Evolutionary conservation across 2,113 vertebrate genomes (phyloP).

Genomic region (Aphelocoma coerulescens): DNA sequence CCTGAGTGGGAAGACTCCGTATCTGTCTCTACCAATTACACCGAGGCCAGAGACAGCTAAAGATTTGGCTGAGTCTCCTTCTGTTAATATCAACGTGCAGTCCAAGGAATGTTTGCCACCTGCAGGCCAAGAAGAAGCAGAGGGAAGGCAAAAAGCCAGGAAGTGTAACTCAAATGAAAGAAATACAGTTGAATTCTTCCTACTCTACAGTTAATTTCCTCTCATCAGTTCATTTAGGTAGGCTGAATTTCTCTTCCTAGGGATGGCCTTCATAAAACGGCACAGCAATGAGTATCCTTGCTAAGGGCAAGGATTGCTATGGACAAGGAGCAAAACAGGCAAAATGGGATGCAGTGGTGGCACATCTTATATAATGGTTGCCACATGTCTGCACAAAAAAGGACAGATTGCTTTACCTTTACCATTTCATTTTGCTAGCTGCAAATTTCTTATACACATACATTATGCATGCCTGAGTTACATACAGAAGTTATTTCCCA

Average conservation of each 20-base stretch:
- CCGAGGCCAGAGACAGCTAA: slow-evolving; percentile 95
- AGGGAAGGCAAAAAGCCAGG: not conserved
- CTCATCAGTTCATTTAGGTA: not conserved
- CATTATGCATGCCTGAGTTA: not conserved
- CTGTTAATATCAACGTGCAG: slow-evolving; percentile 95
- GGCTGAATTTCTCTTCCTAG: not conserved
- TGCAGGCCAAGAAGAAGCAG: slow-evolving; percentile 46
- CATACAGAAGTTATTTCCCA: not conserved
- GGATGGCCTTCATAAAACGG: not conserved
- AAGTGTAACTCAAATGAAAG: not conserved
- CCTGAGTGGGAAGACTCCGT: slow-evolving; percentile 94
- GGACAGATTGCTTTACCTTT: not conserved
- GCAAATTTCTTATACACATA: not conserved
- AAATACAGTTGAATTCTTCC: not conserved
- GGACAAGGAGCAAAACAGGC: not conserved
- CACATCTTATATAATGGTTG: not conserved
- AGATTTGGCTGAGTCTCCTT: slow-evolving; percentile 97
- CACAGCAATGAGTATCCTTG: not conserved
- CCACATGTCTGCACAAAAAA: not conserved
- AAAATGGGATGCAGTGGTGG: not conserved
- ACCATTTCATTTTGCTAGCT: not conserved
- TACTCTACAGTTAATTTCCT: not conserved
- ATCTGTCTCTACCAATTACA: slow-evolving; percentile 95
- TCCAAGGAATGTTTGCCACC: slow-evolving; percentile 97
- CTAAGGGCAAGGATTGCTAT: not conserved